Evolutionary conservation across 2,113 vertebrate genomes (phyloP).

Genomic region (Chionomys nivalis): DNA sequence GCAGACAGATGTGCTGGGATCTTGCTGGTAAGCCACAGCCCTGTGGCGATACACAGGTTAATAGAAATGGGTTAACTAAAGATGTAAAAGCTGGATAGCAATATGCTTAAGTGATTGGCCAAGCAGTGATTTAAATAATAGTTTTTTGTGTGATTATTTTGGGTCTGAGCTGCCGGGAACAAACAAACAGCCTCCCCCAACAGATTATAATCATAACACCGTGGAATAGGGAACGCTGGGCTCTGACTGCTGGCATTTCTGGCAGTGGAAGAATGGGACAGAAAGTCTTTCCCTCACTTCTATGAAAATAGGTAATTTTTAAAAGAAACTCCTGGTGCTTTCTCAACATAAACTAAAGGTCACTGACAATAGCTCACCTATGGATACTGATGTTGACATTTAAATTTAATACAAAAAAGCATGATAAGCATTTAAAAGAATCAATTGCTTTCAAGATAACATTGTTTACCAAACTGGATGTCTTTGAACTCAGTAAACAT

Average conservation of each 20-base stretch:
- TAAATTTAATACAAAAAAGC: conserved; percentile 79
- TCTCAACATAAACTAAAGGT: conserved; percentile 84
- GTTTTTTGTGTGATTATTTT: too few relatives aligned
- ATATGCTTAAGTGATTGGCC: too few relatives aligned
- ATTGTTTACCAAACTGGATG: conserved; percentile 73
- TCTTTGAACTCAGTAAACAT: conserved; percentile 64
- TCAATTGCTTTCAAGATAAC: conserved; percentile 81
- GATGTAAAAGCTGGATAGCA: too few relatives aligned
- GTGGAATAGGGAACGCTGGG: neutral
- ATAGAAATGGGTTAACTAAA: too few relatives aligned
- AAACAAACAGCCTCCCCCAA: too few relatives aligned
- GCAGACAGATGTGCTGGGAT: too few relatives aligned
- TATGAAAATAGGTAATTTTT: conserved; percentile 36
- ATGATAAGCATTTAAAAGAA: conserved; percentile 78
- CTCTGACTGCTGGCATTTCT: conserved; percentile 47
- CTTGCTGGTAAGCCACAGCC: too few relatives aligned
- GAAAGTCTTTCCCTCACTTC: conserved; percentile 17
- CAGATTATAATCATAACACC: conserved; percentile 20
- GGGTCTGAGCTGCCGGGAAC: too few relatives aligned
- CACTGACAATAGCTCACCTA: conserved; percentile 82
- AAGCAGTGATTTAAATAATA: too few relatives aligned
- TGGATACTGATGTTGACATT: conserved; percentile 84
- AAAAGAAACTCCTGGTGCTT: conserved; percentile 58
- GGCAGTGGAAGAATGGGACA: conserved; percentile 68
- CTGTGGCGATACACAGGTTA: too few relatives aligned